phyloP scores from a whole-genome alignment of 1,140 invertebrate species.

The Pseudomyrmex dendroicus region DNA sequence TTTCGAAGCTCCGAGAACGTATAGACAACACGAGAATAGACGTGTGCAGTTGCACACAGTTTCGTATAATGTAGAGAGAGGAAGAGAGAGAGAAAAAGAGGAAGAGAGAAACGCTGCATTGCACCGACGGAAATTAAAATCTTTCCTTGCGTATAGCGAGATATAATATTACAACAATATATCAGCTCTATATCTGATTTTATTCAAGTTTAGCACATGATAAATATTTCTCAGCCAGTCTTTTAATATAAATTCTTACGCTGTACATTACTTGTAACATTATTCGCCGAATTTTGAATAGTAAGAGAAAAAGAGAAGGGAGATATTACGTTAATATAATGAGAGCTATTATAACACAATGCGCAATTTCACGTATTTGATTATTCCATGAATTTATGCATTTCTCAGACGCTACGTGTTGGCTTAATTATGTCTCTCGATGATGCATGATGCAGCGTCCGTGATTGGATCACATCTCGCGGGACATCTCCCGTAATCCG shows the following conservation, averaged over 20 bases:
- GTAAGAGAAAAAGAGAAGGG: no score
- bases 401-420: conserved; percentile 51
- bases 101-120: not conserved
- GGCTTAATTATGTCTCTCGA: conserved; percentile 70
- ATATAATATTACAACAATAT: not conserved
- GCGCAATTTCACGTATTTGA: not conserved
- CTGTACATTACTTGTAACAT: no score
- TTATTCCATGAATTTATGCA: conserved; percentile 50
- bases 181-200: not conserved
- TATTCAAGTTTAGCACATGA: no score
- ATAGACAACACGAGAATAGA: conserved; percentile 9
- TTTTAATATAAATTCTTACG: no score
- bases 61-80: not conserved
- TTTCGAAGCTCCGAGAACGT: conserved; percentile 57
- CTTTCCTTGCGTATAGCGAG: not conserved
- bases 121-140: conserved; percentile 30
- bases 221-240: no score
- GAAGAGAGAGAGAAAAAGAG: no score
- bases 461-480: conserved; percentile 72
- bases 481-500: conserved; percentile 64
- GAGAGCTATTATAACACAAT: not conserved
- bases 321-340: no score
- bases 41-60: conserved; percentile 48
- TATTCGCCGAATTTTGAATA: no score
- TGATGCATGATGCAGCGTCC: conserved; percentile 68